Base-by-base conservation (phyloP, 2,888 invertebrate species). In the Mactromeris polynyma region DNA sequence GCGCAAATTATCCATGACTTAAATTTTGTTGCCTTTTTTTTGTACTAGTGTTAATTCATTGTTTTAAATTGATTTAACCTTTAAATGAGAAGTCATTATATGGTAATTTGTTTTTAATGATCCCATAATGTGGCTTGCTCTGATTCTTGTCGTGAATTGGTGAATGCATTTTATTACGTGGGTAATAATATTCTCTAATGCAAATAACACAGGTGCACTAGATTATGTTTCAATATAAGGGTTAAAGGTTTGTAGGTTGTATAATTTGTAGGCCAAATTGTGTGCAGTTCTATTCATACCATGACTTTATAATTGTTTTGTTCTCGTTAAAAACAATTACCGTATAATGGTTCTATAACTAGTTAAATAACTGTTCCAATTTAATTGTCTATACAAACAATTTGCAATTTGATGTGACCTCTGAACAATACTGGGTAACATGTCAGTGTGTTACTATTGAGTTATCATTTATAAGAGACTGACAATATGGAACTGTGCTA, bases 91-190 rank as follows among this genome's bases (percentile, higher is more conserved):
- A 19, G 1, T 73, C 17, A 73, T 36, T 14, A n/a, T n/a, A 33
- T 78, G 40, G 0, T 78, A 40, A 40, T 78, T 78, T 3, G 78
- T 38, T 78, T 78, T 78, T 78, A 40, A 40, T 40, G 78, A 78
- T 40, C 21, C 17, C 11, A 78, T 78, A 33, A 78, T 78, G 33
- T 21, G 3, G 7, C 38, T 14, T 6, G 40, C 21, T 78, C 38
- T 78, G 31, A 78, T 40, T 36, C 11, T 21, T 36, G 11, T 14
- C 17, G 6, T 64, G 58, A n/a, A 64, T n/a, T 64, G n/a, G 3
- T 9, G 58, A 26, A 26, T n/a, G n/a, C n/a, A 46, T 3, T 46
- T 46, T 17, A 46, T 46, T 17, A 46, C 46, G 46, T 46, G 11
- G 1, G 14, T 46, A 46, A 46, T 14, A 46, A 46, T 46, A 46